Percentiles rank a stretch among this genome's conserved stretches.
These are phyloP conservation scores for Megalops cyprinoides DNA, from an alignment of 2,797 vertebrate genomes.

Conservation along the genomic window DNA sequence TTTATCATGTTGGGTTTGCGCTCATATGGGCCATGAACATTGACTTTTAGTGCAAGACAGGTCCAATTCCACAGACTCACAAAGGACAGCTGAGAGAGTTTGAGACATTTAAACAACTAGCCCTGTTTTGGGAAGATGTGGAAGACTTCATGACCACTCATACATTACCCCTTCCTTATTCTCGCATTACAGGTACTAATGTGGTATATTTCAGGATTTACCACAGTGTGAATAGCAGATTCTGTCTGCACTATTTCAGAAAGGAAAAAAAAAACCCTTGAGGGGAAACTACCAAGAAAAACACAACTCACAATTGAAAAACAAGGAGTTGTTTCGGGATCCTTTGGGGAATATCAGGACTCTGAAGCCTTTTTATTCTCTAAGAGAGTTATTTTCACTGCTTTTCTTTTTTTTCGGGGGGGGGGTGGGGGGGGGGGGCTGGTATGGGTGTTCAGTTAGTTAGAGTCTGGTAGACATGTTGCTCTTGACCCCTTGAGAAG, in stretches of 20 bases:
- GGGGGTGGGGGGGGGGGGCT: constrained; percentile 73
- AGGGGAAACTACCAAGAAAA: constrained; percentile 69
- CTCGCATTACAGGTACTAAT: neutral
- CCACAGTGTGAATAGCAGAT: constrained; percentile 37
- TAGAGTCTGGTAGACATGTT: constrained; percentile 68
- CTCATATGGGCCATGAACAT: neutral
- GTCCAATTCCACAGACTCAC: neutral
- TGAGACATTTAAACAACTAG: neutral
- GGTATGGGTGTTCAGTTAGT: constrained; percentile 63
- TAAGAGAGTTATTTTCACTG: constrained; percentile 61
- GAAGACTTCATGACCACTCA: neutral
- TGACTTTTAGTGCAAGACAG: no score
- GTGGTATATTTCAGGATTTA: neutral
- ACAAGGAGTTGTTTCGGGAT: constrained; percentile 73
- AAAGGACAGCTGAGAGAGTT: neutral
- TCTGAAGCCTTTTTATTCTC: constrained; percentile 74
- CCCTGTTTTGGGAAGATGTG: neutral
- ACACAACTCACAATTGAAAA: constrained; percentile 71
- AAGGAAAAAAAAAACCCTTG: constrained; percentile 57
- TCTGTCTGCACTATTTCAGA: constrained; percentile 60
- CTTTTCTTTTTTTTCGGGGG: constrained; percentile 74
- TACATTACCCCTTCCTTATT: neutral
- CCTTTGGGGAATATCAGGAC: constrained; percentile 76
- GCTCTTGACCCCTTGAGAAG: constrained; percentile 50
- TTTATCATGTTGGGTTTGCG: neutral